Percentiles rank a stretch among this genome's conserved stretches.
Conservation (phyloP, 2,797 vertebrate species). For the Gallirallus australis region DNA sequence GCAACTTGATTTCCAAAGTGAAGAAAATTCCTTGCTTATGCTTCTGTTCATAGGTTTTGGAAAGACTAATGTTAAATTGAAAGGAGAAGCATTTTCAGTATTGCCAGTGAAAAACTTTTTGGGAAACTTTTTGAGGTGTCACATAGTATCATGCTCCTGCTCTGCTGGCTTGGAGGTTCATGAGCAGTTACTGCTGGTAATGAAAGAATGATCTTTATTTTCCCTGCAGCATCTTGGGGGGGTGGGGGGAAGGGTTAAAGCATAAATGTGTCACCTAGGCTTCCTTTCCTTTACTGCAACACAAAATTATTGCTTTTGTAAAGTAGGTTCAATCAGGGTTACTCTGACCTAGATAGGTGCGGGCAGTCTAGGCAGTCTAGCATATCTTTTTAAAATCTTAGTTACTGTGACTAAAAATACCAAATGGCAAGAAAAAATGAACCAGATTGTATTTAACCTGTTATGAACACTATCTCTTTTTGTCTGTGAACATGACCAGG, state of each 20-base stretch:
- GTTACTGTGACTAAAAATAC: background rate
- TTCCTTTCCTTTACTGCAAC: background rate
- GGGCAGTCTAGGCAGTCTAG: background rate
- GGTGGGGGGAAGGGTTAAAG: background rate
- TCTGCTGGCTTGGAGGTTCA: background rate
- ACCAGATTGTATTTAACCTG: background rate
- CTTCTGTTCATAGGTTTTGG: background rate
- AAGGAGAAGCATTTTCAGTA: background rate
- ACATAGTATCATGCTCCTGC: background rate
- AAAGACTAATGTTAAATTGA: background rate
- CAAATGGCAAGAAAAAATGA: background rate
- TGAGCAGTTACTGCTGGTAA: background rate
- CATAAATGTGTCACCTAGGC: background rate
- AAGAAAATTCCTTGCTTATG: background rate
- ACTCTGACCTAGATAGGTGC: background rate
- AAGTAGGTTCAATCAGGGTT: background rate
- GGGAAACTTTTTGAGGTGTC: background rate
- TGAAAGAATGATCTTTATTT: background rate
- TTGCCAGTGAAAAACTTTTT: background rate
- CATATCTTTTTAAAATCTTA: background rate
- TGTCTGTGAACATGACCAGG: rapidly evolving
- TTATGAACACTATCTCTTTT: background rate
- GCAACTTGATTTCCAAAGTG: background rate
- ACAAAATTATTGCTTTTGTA: background rate
- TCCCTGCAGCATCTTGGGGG: background rate